These are phyloP conservation scores for Rhopalosiphum padi DNA, from an alignment of 1,140 invertebrate genomes.

Conservation along the genomic window DNA sequence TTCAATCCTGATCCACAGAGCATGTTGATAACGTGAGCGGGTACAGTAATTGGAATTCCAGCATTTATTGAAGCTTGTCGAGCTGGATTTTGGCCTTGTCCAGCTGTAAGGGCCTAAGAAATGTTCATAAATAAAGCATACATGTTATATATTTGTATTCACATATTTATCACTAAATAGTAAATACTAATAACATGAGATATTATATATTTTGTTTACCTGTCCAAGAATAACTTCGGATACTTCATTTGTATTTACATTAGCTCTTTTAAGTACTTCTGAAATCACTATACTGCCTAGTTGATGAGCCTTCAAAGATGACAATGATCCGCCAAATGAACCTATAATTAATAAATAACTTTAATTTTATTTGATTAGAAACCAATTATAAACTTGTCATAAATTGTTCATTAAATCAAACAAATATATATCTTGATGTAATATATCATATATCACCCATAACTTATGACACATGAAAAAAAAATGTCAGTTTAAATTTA, in stretches of 20 bases:
- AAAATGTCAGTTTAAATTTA: background rate
- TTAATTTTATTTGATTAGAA: background rate
- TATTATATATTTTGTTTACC: constrained; percentile 65
- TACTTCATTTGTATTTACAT: constrained; percentile 72
- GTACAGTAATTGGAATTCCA: constrained; percentile 76
- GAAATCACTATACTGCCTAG: constrained; percentile 79
- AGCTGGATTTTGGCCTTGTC: constrained; percentile 86
- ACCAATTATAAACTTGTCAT: background rate
- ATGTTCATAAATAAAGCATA: background rate
- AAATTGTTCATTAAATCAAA: background rate
- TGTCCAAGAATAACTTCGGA: constrained; percentile 88
- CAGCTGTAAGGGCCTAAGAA: constrained; percentile 71
- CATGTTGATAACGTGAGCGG: constrained; percentile 83
- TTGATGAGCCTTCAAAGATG: constrained; percentile 73
- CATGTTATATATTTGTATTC: background rate
- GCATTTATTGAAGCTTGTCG: constrained; percentile 80
- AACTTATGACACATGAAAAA: background rate
- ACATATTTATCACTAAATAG: background rate
- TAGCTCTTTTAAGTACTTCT: constrained; percentile 73
- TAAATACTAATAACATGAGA: background rate
- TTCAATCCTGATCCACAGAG: constrained; percentile 87
- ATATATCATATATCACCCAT: background rate
- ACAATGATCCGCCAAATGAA: constrained; percentile 74
- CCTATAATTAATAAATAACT: constrained; percentile 65
- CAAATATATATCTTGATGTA: background rate